These are phyloP conservation scores for Ernsta delagoae DNA, from an alignment of 2,888 invertebrate species.

Conservation along the genomic window DNA sequence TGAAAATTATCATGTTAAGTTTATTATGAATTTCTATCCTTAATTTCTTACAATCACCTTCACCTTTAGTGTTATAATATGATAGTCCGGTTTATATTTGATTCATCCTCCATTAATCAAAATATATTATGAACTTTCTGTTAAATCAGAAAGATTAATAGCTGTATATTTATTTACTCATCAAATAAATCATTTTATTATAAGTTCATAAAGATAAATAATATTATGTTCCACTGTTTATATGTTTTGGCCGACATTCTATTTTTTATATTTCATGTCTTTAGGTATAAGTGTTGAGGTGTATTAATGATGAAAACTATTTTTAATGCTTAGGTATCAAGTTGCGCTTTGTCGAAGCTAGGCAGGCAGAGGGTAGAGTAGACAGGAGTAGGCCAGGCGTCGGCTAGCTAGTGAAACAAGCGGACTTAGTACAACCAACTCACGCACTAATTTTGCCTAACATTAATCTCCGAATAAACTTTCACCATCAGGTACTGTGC, in stretches of 20 bases:
- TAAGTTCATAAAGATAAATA: background rate
- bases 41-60: too few species aligned
- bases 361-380: conserved; percentile 79
- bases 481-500: conserved; percentile 71
- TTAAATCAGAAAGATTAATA: too few species aligned
- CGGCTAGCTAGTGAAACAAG: conserved; percentile 77
- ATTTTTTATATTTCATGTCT: background rate
- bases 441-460: conserved; percentile 58
- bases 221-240: background rate
- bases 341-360: conserved; percentile 81
- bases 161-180: too few species aligned
- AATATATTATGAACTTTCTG: too few species aligned
- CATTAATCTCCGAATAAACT: conserved; percentile 52
- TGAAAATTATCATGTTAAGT: too few species aligned
- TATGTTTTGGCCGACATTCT: conserved; percentile 3
- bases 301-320: conserved; percentile 33
- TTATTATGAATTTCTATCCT: too few species aligned
- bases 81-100: too few species aligned
- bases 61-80: too few species aligned
- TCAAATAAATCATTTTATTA: too few species aligned
- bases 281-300: conserved; percentile 1
- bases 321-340: conserved; percentile 81
- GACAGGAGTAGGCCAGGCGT: conserved; percentile 71
- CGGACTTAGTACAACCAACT: conserved; percentile 69
- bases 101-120: too few species aligned